Base-by-base conservation (phyloP, 30 jellyfish, hydroid and myxozoan genomes). In the Pseudorhiza aurosa region DNA sequence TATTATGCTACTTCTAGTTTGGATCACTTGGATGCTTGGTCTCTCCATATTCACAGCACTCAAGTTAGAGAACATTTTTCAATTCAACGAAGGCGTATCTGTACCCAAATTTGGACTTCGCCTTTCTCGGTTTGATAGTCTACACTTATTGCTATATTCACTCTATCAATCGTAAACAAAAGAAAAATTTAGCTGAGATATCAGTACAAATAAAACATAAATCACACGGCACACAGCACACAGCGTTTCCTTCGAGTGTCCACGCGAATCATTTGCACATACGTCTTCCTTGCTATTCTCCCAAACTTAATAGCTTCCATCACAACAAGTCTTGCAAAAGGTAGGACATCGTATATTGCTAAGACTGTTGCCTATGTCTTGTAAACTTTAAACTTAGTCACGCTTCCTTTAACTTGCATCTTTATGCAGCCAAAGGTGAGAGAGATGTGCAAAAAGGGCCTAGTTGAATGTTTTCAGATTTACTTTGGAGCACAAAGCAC, bases 101-200 rank as follows among this genome's bases (percentile, higher is more conserved):
- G 4, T 31, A 12, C 55, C 77, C 77, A 10, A 12, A 25, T 6
- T 1, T 64, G 26, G 77, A 64, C 31, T 9, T 2, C 3, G 12
- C 31, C 2, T 19, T 31, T 33, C 33, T 64, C 21, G 9, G 25
- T 10, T 10, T 33, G 15, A 43, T 43, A 1, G 3, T 33, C 9
- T 64, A 35, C 15, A 26, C 77, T 0, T 64, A 64, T 33, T 19
- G 59, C 77, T 64, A 33, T 58, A 64, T 64, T 19, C 36, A 9
- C 33, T n/a, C 4, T 36, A 43, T 4, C 18, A 19, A 31, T 2
- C 39, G 57, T 35, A 40, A 33, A 35, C 58, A 58, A 19, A 36
- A 17, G 15, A 64, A n/a, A 33, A 64, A 17, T 12, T 4, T 64
- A 32, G 2, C 12, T 28, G 30, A 7, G 4, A 19, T 10, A 10